Base-by-base conservation (phyloP, 2,797 vertebrate species). In the Pteronotus mesoamericanus region DNA sequence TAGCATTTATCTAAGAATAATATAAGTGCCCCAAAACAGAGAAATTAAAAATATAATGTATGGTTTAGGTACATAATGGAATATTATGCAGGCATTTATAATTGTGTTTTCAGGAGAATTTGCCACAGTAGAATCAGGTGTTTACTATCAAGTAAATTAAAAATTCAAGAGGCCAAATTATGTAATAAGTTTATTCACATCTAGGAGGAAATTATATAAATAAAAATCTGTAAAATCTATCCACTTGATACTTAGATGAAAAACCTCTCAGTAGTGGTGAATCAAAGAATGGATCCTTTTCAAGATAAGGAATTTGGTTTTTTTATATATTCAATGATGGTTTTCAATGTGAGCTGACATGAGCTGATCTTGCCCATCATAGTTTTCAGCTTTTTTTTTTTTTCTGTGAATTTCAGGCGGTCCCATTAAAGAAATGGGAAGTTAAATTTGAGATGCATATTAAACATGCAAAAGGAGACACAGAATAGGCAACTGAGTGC, bases 101-200 rank as follows among this genome's bases (percentile, higher is more conserved):
- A 39, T 39, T 96, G n/a, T 44, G 48, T 79, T 97, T 95, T 94
- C 37, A 86, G 71, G 48, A 69, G 51, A 75, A 26, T 86, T 34
- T 84, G 34, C 34, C 83, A 74, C 57, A 79, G 68, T 71, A 71
- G 37, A 79, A 39, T 85, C 78, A 77, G 29, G 14, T 66, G 66
- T 72, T 53, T 80, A 64, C 21, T 85, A 80, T 85, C 71, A 94
- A 92, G 11, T 89, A 82, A 86, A 86, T 12, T 48, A 34, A 92
- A 91, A 92, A 85, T 48, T 96, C 44, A 83, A 74, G 48, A 87
- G 53, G 21, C 14, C 32, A 59, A 74, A 85, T 71, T 80, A 77
- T 24, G 83, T 22, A 57, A 32, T 48, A 71, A 55, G 12, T 22
- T 83, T 12, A 44, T 84, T 91, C 24, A 75, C 29, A 91, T 61